These are phyloP conservation scores for Acrobasis consociella DNA, from an alignment of 2,888 invertebrate genomes.

Conservation along the genomic window DNA sequence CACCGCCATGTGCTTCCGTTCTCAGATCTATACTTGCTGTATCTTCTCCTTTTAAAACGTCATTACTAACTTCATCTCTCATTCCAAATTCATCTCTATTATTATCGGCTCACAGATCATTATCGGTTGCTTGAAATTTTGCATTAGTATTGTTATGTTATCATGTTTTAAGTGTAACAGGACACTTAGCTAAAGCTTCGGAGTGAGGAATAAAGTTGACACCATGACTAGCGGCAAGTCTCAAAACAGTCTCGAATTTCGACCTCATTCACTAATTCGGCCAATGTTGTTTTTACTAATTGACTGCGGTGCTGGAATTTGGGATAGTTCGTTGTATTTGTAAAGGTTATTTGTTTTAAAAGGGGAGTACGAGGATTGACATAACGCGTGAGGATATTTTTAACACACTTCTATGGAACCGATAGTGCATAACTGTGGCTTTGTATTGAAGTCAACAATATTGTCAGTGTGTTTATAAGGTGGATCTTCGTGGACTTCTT, in stretches of 20 bases:
- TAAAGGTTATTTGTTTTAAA: conserved; percentile 3
- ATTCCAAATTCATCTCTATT: conserved; percentile 26
- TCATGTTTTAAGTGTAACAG: conserved; percentile 29
- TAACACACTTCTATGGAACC: background rate
- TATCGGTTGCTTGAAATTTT: conserved; percentile 19
- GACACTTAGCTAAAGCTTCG: conserved; percentile 34
- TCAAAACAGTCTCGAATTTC: conserved; percentile 41
- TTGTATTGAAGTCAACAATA: background rate
- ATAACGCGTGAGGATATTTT: background rate
- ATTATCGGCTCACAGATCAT: conserved; percentile 17
- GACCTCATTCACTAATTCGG: conserved; percentile 34
- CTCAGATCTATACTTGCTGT: conserved; percentile 29
- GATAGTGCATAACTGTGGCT: no score
- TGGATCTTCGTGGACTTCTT: no score
- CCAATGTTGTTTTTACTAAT: conserved; percentile 43
- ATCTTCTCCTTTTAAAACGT: conserved; percentile 18
- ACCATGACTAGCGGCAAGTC: conserved; percentile 33
- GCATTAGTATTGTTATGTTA: conserved; percentile 24
- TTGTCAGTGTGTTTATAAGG: no score
- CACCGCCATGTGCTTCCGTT: conserved; percentile 37
- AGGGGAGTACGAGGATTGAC: background rate
- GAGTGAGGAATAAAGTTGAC: conserved; percentile 36
- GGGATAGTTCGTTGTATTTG: background rate
- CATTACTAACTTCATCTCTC: conserved; percentile 16
- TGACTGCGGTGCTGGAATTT: conserved; percentile 26